These are phyloP conservation scores for Hypomecis atomaria DNA, from an alignment of 2,888 invertebrate genomes.

Conservation along the genomic window DNA sequence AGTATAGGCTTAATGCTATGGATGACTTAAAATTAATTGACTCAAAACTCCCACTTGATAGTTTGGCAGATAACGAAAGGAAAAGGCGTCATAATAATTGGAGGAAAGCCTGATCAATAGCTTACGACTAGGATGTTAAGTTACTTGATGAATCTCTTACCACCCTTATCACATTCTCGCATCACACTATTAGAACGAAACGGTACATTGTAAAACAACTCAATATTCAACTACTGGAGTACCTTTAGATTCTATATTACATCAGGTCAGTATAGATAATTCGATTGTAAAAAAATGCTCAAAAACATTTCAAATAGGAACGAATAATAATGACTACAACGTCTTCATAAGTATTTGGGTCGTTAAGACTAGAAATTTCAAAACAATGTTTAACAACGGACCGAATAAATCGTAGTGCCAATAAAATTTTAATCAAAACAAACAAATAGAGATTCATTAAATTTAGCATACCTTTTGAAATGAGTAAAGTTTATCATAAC, in stretches of 20 bases:
- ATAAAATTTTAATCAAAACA: conserved; percentile 50
- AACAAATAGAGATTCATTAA: conserved; percentile 61
- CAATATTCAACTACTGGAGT: conserved; percentile 64
- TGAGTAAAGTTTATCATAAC: conserved; percentile 49
- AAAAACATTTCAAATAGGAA: conserved; percentile 67
- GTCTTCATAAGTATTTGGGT: conserved; percentile 74
- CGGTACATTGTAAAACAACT: conserved; percentile 52
- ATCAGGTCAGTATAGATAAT: conserved; percentile 58
- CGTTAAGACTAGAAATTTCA: conserved; percentile 77
- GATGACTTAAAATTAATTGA: conserved; percentile 84
- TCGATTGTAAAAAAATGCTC: conserved; percentile 57
- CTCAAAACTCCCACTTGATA: conserved; percentile 67
- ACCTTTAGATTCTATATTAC: conserved; percentile 60
- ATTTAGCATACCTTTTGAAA: conserved; percentile 42
- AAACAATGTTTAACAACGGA: conserved; percentile 58
- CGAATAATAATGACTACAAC: conserved; percentile 66
- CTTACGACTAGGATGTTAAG: conserved; percentile 72
- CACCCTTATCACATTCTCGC: conserved; percentile 68
- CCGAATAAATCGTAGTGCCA: conserved; percentile 60
- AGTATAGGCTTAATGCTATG: conserved; percentile 72
- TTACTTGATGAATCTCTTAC: conserved; percentile 58
- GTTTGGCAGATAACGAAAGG: conserved; percentile 61
- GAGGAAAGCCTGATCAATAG: conserved; percentile 54
- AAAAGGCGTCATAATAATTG: conserved; percentile 35
- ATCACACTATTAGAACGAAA: conserved; percentile 60